These are phyloP conservation scores for Agrilus planipennis DNA, from an alignment of 1,140 invertebrate species.

Conservation along the genomic window DNA sequence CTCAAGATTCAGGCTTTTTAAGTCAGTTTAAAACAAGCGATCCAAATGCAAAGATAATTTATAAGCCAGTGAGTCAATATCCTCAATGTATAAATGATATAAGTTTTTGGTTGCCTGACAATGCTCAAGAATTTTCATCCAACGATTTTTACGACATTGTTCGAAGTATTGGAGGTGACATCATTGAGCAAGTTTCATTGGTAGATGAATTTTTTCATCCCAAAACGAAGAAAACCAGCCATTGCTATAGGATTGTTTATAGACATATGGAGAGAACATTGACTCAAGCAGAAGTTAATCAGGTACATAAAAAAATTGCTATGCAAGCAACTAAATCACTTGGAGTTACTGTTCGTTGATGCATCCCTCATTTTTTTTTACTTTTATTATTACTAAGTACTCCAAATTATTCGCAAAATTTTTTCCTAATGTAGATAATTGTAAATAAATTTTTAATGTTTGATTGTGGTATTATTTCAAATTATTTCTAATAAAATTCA, in stretches of 20 bases:
- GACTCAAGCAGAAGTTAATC: slow-evolving; percentile 78
- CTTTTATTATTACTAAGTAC: too few relatives aligned
- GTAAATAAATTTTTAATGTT: slow-evolving; percentile 1
- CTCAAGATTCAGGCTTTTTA: slow-evolving; percentile 79
- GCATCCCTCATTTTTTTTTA: too few relatives aligned
- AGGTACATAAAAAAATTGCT: slow-evolving; percentile 70
- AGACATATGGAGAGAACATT: slow-evolving; percentile 85
- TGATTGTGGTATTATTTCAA: not conserved
- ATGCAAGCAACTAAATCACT: slow-evolving; percentile 45
- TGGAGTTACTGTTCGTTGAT: slow-evolving; percentile 59
- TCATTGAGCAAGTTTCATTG: slow-evolving; percentile 82
- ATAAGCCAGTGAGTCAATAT: slow-evolving; percentile 75
- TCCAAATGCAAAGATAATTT: slow-evolving; percentile 48
- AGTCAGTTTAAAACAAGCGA: slow-evolving; percentile 77
- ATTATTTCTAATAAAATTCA: not conserved
- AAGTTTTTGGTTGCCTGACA: slow-evolving; percentile 88
- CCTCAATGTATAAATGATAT: slow-evolving; percentile 89
- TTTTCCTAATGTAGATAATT: not conserved
- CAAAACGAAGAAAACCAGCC: slow-evolving; percentile 68
- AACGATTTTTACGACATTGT: slow-evolving; percentile 96
- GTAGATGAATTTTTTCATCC: slow-evolving; percentile 84
- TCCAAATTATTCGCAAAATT: too few relatives aligned
- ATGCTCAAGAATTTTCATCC: slow-evolving; percentile 43
- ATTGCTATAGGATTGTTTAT: slow-evolving; percentile 90
- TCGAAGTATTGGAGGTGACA: slow-evolving; percentile 73